Evolutionary conservation across 2,888 invertebrate genomes (phyloP).

Genomic region (Thyatira batis): DNA sequence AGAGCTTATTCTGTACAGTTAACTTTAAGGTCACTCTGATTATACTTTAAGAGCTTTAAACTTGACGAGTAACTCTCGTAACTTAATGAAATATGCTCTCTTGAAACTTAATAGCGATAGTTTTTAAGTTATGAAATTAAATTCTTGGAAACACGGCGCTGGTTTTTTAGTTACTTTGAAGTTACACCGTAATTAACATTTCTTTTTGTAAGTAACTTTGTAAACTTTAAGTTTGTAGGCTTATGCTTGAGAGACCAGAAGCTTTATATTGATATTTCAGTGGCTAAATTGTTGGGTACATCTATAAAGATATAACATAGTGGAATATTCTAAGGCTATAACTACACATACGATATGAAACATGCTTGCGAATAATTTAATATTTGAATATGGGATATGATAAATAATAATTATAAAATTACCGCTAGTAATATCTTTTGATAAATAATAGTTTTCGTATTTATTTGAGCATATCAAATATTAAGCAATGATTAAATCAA

Average conservation of each 20-base stretch:
- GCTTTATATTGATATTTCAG: not conserved
- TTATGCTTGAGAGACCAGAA: too few species aligned
- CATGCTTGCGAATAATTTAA: too few species aligned
- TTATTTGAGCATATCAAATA: too few species aligned
- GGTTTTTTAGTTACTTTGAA: conserved; percentile 15
- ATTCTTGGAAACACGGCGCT: conserved; percentile 23
- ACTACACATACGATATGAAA: too few species aligned
- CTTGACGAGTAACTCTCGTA: conserved; percentile 34
- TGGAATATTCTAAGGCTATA: too few species aligned
- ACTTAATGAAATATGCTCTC: conserved; percentile 54
- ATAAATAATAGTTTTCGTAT: too few species aligned
- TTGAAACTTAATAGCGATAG: conserved; percentile 36
- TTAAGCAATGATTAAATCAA: too few species aligned
- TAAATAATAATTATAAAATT: too few species aligned
- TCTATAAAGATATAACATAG: too few species aligned
- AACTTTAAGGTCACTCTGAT: conserved; percentile 45
- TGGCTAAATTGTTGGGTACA: not conserved
- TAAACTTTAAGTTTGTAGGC: too few species aligned
- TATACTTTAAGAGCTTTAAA: conserved; percentile 45
- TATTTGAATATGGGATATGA: too few species aligned
- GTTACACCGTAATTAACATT: not conserved
- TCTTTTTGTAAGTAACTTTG: not conserved
- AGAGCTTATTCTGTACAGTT: conserved; percentile 27
- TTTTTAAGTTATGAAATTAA: conserved; percentile 37
- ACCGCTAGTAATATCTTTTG: too few species aligned